Evolutionary conservation across 2,113 vertebrate species (phyloP).

Genomic region (Apeltes quadracus): DNA sequence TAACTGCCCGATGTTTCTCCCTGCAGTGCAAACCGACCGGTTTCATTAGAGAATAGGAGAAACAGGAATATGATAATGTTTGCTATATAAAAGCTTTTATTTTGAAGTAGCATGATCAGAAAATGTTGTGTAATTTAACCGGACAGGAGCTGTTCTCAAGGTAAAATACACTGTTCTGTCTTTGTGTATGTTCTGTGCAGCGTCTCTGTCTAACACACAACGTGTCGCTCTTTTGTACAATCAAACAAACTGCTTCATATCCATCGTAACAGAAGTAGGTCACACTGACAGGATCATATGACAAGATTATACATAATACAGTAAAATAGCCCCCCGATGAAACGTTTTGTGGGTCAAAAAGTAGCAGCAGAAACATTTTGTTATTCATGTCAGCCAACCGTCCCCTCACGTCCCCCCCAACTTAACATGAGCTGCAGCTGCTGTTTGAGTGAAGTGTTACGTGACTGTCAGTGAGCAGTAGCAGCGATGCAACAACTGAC

Average conservation of each 20-base stretch:
- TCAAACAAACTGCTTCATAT: conserved; percentile 34
- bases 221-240: not conserved
- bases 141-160: not conserved
- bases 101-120: not conserved
- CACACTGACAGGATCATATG: conserved; percentile 36
- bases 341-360: conserved; percentile 10
- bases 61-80: too few species aligned
- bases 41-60: not conserved
- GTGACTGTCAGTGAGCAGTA: not conserved
- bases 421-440: conserved; percentile 14
- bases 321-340: conserved; percentile 13
- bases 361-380: not conserved
- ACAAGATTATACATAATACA: conserved; percentile 46
- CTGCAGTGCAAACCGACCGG: not conserved
- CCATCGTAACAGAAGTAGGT: conserved; percentile 45
- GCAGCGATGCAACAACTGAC: not conserved
- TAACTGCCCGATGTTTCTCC: too few species aligned
- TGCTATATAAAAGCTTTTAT: not conserved
- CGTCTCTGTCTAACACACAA: conserved; percentile 4
- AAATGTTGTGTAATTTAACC: not conserved
- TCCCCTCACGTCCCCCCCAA: not conserved
- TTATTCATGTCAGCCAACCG: conserved; percentile 13
- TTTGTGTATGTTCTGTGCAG: not conserved
- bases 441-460: not conserved
- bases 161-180: not conserved